phyloP scores from a whole-genome alignment of 2,888 invertebrate species.

The Diachrysia chrysitis region DNA sequence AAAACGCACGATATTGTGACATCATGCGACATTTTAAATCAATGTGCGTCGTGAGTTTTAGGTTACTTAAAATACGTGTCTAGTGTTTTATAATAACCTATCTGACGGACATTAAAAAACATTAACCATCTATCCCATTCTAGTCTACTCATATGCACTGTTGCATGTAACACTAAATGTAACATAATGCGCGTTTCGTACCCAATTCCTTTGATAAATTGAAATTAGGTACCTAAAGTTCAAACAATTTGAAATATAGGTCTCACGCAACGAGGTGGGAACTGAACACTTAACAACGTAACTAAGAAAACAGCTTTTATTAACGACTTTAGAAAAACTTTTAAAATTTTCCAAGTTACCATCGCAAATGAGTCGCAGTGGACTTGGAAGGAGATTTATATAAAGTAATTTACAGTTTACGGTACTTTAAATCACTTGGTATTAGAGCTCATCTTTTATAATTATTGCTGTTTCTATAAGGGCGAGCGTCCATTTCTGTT shows the following conservation, averaged over 20 bases:
- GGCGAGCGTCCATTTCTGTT: constrained; percentile 42
- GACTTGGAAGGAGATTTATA: constrained; percentile 68
- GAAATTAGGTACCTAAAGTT: not conserved
- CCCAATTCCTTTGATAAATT: not conserved
- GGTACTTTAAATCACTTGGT: constrained; percentile 68
- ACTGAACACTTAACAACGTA: constrained; percentile 57
- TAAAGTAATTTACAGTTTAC: constrained; percentile 72
- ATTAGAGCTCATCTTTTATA: constrained; percentile 71
- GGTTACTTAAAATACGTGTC: no score
- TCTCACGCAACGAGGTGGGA: constrained; percentile 16
- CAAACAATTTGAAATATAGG: not conserved
- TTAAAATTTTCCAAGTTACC: constrained; percentile 65
- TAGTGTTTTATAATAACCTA: no score
- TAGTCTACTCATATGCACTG: no score
- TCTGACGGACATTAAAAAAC: no score
- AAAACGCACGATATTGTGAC: no score
- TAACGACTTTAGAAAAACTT: constrained; percentile 71
- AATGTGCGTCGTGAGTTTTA: no score
- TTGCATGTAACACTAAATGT: no score
- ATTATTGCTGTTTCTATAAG: constrained; percentile 61
- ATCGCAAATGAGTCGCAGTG: constrained; percentile 70
- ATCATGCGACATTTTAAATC: no score
- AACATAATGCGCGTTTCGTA: not conserved
- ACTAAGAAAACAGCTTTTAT: constrained; percentile 69
- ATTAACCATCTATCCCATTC: no score